Base-by-base conservation (phyloP, 1,140 invertebrate species). In the Drosophila triauraria region DNA sequence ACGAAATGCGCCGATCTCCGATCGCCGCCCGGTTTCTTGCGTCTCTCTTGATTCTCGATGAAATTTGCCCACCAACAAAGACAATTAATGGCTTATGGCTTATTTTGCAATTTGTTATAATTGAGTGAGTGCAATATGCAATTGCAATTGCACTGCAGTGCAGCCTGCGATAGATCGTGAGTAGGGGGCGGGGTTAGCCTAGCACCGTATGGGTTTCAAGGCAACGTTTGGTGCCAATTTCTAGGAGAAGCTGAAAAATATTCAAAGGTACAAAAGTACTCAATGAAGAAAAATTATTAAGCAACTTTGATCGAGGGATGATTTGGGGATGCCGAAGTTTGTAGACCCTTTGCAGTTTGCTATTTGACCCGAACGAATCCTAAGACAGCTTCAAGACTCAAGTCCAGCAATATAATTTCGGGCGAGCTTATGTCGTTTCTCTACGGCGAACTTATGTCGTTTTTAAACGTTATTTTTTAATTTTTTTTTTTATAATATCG, bases 11-110 rank as follows among this genome's bases (percentile, higher is more conserved):
- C 72, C 78, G 54, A 65, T 47, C 8, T 13, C 8, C 27, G 25
- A 23, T 15, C 20, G 6, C 40, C 10, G 5, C 42, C 42, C 53
- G 20, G 13, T 72, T 40, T 40, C 30, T 35, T 54, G 32, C 48
- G 17, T 44, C 44, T 70, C 48, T 64, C 48, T 64, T 50, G 42
- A 61, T 61, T 75, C 74, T 54, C 53, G 62, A 64, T 75, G 63
- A 64, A 64, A 82, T 72, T 82, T 82, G 57, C 63, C 80, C 80
- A 78, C 67, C 67, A 78, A 59, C 72, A 68, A 38, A 64, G 80
- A 68, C 74, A 81, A 85, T 85, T 85, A 85, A 85, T 84, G 75
- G 78, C 78, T 71, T 65, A 75, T 70, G 76, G 61, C 79, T 67
- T 68, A 67, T 58, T 71, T 80, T 62, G 78, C 65, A 72, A 83